Evolutionary conservation across 2,888 invertebrate species (phyloP).

Genomic region (Rhagonycha fulva): DNA sequence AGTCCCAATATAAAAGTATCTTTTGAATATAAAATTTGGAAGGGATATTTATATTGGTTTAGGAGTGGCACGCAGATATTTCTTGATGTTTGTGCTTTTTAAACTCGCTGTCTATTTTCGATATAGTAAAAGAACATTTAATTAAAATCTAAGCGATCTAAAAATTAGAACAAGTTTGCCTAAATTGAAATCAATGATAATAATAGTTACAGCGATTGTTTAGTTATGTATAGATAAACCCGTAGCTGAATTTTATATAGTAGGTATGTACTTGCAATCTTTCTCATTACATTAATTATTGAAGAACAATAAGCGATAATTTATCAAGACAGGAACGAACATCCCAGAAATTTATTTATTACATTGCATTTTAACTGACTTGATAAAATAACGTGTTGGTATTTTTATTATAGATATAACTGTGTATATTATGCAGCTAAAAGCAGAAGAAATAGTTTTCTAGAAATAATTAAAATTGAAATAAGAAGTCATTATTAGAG

Average conservation of each 20-base stretch:
- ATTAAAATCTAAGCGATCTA: no score
- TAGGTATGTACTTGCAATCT: background rate
- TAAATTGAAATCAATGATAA: background rate
- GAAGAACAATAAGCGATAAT: conserved; percentile 17
- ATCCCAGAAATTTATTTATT: conserved; percentile 8
- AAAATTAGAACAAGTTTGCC: no score
- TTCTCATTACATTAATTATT: conserved; percentile 14
- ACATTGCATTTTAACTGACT: background rate
- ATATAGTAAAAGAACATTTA: no score
- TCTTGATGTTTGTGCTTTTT: no score
- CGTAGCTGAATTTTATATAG: background rate
- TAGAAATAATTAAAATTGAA: background rate
- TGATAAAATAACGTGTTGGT: background rate
- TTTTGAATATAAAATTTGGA: no score
- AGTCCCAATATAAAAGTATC: no score
- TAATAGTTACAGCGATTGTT: conserved; percentile 5
- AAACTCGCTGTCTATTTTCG: no score
- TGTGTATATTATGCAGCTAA: background rate
- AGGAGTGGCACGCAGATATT: no score
- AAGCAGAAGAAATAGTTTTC: background rate
- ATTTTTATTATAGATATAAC: background rate
- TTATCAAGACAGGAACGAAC: conserved; percentile 15
- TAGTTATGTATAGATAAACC: background rate
- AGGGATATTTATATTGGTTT: no score
- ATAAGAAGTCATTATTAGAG: no score